A percentile compares a stretch with the other conserved stretches of the same genome.
Conservation (phyloP, 1,140 invertebrate genomes). For the Scaptomyza montana region DNA sequence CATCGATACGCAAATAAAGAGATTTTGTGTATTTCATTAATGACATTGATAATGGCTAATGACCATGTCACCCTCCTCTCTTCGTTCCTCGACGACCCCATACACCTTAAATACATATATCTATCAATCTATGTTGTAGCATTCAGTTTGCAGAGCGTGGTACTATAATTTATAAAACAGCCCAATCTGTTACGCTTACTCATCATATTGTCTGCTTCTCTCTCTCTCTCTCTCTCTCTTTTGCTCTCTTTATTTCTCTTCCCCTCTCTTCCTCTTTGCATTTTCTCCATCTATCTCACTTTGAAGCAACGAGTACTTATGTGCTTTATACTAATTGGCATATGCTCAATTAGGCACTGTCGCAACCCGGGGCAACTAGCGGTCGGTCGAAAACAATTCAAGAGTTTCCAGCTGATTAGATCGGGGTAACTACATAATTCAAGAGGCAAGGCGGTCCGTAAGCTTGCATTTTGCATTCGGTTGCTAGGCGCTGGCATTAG, state of each 20-base stretch:
- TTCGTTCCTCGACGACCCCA: no score
- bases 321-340: constrained; percentile 74
- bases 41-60: constrained; percentile 39
- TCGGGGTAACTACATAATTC: constrained; percentile 73
- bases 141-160: not conserved
- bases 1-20: constrained; percentile 35
- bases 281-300: not conserved
- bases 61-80: constrained; percentile 1
- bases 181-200: constrained; percentile 2
- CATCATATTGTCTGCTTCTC: no score
- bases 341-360: constrained; percentile 75
- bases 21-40: constrained; percentile 44
- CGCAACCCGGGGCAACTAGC: constrained; percentile 62
- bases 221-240: not conserved
- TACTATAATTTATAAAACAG: not conserved
- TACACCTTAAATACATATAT: no score
- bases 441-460: constrained; percentile 42
- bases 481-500: constrained; percentile 72
- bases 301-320: not conserved
- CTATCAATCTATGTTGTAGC: not conserved
- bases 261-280: not conserved
- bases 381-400: constrained; percentile 10
- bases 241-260: not conserved
- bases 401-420: constrained; percentile 67
- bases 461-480: constrained; percentile 35